A percentile compares a stretch with the other conserved stretches of the same genome.
phyloP scores from a whole-genome alignment of 2,888 invertebrate species.

The Cremastinae sp. region DNA sequence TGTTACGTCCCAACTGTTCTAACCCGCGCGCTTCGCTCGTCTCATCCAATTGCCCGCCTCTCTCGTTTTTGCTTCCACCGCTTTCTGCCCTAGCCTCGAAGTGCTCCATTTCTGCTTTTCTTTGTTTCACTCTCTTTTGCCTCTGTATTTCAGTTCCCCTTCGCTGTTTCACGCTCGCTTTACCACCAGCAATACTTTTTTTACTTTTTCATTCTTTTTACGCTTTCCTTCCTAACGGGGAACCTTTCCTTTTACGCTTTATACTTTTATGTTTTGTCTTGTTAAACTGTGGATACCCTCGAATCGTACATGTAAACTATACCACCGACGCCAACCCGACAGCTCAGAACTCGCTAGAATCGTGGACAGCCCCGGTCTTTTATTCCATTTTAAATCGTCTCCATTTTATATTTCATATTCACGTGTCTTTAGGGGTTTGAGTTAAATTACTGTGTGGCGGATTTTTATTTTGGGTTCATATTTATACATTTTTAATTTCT shows the following conservation, averaged over 20 bases:
- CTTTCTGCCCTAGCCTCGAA: slow-evolving; percentile 40
- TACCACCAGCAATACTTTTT: slow-evolving; percentile 50
- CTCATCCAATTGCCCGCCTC: slow-evolving; percentile 32
- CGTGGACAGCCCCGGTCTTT: too few relatives aligned
- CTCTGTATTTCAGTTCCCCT: slow-evolving; percentile 53
- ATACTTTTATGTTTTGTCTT: slow-evolving; percentile 45
- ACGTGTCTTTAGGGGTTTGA: too few relatives aligned
- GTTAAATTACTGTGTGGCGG: too few relatives aligned
- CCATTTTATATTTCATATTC: too few relatives aligned
- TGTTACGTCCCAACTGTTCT: slow-evolving; percentile 77
- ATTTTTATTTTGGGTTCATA: too few relatives aligned
- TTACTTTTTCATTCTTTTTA: slow-evolving; percentile 49
- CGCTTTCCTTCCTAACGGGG: slow-evolving; percentile 52
- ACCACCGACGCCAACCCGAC: slow-evolving; percentile 52
- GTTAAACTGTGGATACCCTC: slow-evolving; percentile 53
- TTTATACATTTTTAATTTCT: too few relatives aligned
- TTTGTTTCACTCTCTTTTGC: slow-evolving; percentile 50
- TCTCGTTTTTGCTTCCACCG: slow-evolving; percentile 28
- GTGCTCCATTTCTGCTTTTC: slow-evolving; percentile 57
- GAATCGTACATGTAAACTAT: slow-evolving; percentile 28
- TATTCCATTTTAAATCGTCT: too few relatives aligned
- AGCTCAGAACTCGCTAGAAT: not conserved
- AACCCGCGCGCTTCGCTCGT: slow-evolving; percentile 60
- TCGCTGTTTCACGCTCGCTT: slow-evolving; percentile 56
- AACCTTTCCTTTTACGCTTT: slow-evolving; percentile 50